Percentiles rank a stretch among this genome's conserved stretches.
phyloP scores from a whole-genome alignment of 1,140 invertebrate species.

The Lasioglossum baleicum region DNA sequence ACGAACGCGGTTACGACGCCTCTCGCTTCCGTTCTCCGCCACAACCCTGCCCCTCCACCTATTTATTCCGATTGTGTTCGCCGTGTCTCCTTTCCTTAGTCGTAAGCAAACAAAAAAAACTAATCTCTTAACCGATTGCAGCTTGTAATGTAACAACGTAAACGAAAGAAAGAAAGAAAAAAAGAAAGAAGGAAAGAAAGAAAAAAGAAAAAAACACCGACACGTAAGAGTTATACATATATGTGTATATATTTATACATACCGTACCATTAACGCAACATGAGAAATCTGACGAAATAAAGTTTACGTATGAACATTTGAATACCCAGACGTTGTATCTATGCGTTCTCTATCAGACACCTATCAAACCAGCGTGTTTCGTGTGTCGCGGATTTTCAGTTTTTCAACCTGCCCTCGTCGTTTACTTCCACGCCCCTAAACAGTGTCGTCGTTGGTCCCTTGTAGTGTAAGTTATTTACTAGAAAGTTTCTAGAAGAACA shows the following conservation, averaged over 20 bases:
- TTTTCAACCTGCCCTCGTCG: too few relatives aligned
- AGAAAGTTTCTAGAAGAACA: too few relatives aligned
- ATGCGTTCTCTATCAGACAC: constrained; percentile 38
- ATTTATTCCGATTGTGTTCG: constrained; percentile 15
- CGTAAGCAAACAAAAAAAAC: constrained; percentile 19
- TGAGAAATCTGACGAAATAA: constrained; percentile 63
- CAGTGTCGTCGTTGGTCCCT: too few relatives aligned
- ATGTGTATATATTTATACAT: constrained; percentile 71
- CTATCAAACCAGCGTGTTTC: constrained; percentile 4
- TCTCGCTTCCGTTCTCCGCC: not conserved
- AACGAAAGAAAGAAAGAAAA: constrained; percentile 13
- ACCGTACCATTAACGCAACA: constrained; percentile 56
- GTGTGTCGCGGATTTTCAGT: too few relatives aligned
- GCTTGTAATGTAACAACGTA: constrained; percentile 53
- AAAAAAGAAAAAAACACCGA: constrained; percentile 1
- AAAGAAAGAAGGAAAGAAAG: constrained; percentile 11
- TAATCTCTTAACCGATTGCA: constrained; percentile 52
- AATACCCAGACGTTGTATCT: constrained; percentile 54
- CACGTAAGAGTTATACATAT: constrained; percentile 56
- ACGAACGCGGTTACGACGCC: constrained; percentile 12
- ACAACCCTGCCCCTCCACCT: not conserved
- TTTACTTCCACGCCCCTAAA: too few relatives aligned
- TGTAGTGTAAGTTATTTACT: too few relatives aligned
- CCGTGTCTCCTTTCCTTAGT: constrained; percentile 21
- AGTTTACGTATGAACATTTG: constrained; percentile 67